These are phyloP conservation scores for Celastrina argiolus DNA, from an alignment of 2,888 invertebrate species.

Conservation along the genomic window DNA sequence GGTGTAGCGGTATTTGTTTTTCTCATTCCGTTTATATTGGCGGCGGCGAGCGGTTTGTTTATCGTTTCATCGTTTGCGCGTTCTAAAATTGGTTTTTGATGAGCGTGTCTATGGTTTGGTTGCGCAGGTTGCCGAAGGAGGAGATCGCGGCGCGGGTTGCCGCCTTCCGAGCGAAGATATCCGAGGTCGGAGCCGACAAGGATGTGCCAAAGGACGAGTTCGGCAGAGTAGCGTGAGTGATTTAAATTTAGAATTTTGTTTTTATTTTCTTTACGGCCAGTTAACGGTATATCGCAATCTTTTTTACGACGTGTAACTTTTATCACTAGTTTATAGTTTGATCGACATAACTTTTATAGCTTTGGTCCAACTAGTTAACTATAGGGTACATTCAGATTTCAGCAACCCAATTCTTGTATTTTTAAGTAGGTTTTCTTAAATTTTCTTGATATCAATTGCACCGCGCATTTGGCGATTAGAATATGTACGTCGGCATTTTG, in stretches of 20 bases:
- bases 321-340: neutral
- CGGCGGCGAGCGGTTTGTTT: constrained; percentile 11
- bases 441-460: too few species aligned
- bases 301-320: neutral
- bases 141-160: constrained; percentile 92
- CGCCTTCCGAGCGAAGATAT: constrained; percentile 90
- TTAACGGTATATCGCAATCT: neutral
- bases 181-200: constrained; percentile 78
- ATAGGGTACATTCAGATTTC: too few species aligned
- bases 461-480: too few species aligned
- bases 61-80: neutral
- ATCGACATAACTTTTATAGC: neutral
- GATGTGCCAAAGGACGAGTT: constrained; percentile 87
- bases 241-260: constrained; percentile 17
- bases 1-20: constrained; percentile 44
- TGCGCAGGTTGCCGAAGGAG: constrained; percentile 87
- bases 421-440: too few species aligned
- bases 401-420: too few species aligned
- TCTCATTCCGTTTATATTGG: constrained; percentile 21
- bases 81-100: constrained; percentile 41
- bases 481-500: too few species aligned
- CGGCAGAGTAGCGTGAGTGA: constrained; percentile 84
- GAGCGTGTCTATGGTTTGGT: constrained; percentile 69
- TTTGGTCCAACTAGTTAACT: neutral
- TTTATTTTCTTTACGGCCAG: constrained; percentile 18